phyloP scores from a whole-genome alignment of 2,113 vertebrate genomes.

The Reinhardtius hippoglossoides region DNA sequence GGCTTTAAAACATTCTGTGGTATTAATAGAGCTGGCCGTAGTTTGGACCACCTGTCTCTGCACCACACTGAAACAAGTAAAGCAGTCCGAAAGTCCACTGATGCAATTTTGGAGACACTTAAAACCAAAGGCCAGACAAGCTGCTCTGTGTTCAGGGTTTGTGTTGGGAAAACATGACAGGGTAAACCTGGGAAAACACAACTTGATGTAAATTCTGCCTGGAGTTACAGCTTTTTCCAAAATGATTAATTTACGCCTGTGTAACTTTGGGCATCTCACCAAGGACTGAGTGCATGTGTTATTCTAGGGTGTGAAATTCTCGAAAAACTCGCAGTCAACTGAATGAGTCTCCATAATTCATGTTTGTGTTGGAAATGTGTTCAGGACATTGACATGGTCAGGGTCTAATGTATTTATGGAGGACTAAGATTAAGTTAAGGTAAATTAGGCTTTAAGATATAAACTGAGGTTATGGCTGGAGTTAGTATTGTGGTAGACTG shows the following conservation, averaged over 20 bases:
- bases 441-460: too few species aligned
- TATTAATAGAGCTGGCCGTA: constrained; percentile 80
- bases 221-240: too few species aligned
- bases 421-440: background rate
- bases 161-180: background rate
- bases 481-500: too few species aligned
- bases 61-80: constrained; percentile 28
- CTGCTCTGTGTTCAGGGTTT: too few species aligned
- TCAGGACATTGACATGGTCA: background rate
- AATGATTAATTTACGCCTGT: too few species aligned
- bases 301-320: background rate
- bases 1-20: constrained; percentile 58
- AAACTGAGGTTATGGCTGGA: too few species aligned
- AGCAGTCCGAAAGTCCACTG: constrained; percentile 16
- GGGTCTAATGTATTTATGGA: background rate
- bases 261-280: too few species aligned
- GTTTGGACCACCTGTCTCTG: constrained; percentile 57
- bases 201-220: too few species aligned
- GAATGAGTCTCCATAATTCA: too few species aligned
- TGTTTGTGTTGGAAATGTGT: too few species aligned
- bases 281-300: background rate
- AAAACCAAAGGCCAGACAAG: background rate
- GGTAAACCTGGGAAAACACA: background rate
- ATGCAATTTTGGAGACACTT: background rate
- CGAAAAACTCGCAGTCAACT: too few species aligned